A percentile compares a stretch with the other conserved stretches of the same genome.
Evolutionary conservation across 2,888 invertebrate species (phyloP).

Genomic region (Plagiodera versicolora): DNA sequence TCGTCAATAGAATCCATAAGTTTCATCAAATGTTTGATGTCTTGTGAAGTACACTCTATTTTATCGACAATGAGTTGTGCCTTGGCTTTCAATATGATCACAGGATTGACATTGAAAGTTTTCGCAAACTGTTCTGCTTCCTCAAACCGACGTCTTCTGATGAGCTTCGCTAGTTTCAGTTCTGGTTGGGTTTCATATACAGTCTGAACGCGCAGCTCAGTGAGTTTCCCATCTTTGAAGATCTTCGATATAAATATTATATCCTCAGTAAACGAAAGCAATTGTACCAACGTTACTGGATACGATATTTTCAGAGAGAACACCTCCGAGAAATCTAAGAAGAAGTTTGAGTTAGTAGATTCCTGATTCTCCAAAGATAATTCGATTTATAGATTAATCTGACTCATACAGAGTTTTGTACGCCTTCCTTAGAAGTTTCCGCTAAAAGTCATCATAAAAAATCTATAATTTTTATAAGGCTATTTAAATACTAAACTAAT

Average conservation of each 20-base stretch:
- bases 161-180: slow-evolving; percentile 53
- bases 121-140: slow-evolving; percentile 57
- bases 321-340: slow-evolving; percentile 35
- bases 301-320: slow-evolving; percentile 41
- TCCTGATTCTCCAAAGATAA: too few relatives aligned
- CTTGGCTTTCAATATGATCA: slow-evolving; percentile 53
- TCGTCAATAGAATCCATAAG: slow-evolving; percentile 55
- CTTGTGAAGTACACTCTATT: slow-evolving; percentile 38
- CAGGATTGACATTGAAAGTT: slow-evolving; percentile 50
- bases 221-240: slow-evolving; percentile 25
- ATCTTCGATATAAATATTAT: slow-evolving; percentile 42
- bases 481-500: too few relatives aligned
- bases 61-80: slow-evolving; percentile 50
- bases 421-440: too few relatives aligned
- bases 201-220: slow-evolving; percentile 44
- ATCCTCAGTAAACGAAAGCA: slow-evolving; percentile 43
- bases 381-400: too few relatives aligned
- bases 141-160: slow-evolving; percentile 54
- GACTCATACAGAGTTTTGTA: too few relatives aligned
- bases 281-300: slow-evolving; percentile 37
- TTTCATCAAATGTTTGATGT: slow-evolving; percentile 50
- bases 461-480: too few relatives aligned
- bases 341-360: slow-evolving; percentile 4
- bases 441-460: too few relatives aligned
- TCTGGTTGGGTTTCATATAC: slow-evolving; percentile 56